Conservation (phyloP, 2,888 invertebrate species). For the Meteorus colon region DNA sequence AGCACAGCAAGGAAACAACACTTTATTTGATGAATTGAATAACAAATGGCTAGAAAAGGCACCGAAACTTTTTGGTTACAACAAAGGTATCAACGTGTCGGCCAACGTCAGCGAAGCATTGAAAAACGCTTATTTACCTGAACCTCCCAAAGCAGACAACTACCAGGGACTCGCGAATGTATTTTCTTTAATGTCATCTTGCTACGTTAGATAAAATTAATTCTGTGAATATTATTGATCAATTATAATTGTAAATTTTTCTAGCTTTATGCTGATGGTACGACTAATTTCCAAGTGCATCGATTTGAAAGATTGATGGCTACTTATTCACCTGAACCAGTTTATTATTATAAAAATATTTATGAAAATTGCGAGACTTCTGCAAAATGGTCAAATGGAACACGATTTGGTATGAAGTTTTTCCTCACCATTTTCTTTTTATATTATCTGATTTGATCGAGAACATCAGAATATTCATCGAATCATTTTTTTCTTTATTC, state of each 20-base stretch:
- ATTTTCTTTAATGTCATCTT: slow-evolving; percentile 33
- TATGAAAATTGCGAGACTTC: slow-evolving; percentile 79
- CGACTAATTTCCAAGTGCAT: slow-evolving; percentile 78
- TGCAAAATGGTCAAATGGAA: slow-evolving; percentile 75
- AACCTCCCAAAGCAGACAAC: slow-evolving; percentile 69
- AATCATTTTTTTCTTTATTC: neutral
- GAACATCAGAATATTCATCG: neutral
- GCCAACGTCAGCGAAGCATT: slow-evolving; percentile 74
- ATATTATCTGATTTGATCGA: too few species aligned
- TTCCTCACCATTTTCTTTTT: too few species aligned
- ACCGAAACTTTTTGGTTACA: slow-evolving; percentile 78
- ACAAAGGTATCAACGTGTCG: slow-evolving; percentile 75
- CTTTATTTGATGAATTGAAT: slow-evolving; percentile 75
- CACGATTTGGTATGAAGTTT: slow-evolving; percentile 73
- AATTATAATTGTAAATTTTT: slow-evolving; percentile 39
- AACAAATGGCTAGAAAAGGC: slow-evolving; percentile 78
- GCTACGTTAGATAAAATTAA: neutral
- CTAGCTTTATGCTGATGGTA: slow-evolving; percentile 77
- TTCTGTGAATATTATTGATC: neutral
- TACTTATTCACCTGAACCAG: slow-evolving; percentile 73
- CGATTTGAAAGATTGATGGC: slow-evolving; percentile 78
- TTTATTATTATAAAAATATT: slow-evolving; percentile 78
- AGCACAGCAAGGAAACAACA: slow-evolving; percentile 70
- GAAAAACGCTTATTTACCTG: slow-evolving; percentile 73
- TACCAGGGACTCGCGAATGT: slow-evolving; percentile 71